Evolutionary conservation across 2,888 invertebrate species (phyloP).

Genomic region (Plebejus anna): DNA sequence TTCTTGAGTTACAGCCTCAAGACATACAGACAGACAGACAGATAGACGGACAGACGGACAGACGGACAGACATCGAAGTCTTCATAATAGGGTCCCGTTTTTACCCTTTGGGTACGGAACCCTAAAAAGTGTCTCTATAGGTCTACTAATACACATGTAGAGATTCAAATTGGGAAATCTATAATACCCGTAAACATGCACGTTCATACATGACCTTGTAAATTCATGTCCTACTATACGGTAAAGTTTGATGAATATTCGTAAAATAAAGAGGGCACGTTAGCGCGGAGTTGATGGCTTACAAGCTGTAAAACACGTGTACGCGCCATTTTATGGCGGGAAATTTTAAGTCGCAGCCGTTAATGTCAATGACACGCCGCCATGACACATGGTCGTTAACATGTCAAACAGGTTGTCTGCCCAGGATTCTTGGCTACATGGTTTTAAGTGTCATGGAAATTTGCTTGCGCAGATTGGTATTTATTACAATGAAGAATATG

Average conservation of each 20-base stretch:
- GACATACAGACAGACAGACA: no score
- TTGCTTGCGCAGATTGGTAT: no score
- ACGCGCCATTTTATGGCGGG: slow-evolving; percentile 2
- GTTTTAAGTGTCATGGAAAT: no score
- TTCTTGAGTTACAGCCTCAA: no score
- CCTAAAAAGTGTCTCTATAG: no score
- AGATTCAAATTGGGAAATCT: not conserved
- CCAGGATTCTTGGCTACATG: not conserved
- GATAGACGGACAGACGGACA: no score
- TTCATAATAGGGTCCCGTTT: no score
- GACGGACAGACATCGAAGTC: no score
- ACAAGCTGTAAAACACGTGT: slow-evolving; percentile 1
- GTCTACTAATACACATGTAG: no score
- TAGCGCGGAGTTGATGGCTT: slow-evolving; percentile 5
- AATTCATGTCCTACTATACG: not conserved
- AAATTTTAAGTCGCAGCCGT: slow-evolving; percentile 11
- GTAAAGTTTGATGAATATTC: slow-evolving; percentile 8
- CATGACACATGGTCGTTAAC: not conserved
- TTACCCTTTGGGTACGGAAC: no score
- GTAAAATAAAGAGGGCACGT: slow-evolving; percentile 1
- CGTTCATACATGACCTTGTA: not conserved
- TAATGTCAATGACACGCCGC: not conserved
- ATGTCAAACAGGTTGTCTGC: not conserved
- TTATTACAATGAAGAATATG: no score
- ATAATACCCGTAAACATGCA: not conserved